Evolutionary conservation across 1,140 invertebrate species (phyloP).

Genomic region (Drosophila bipectinata): DNA sequence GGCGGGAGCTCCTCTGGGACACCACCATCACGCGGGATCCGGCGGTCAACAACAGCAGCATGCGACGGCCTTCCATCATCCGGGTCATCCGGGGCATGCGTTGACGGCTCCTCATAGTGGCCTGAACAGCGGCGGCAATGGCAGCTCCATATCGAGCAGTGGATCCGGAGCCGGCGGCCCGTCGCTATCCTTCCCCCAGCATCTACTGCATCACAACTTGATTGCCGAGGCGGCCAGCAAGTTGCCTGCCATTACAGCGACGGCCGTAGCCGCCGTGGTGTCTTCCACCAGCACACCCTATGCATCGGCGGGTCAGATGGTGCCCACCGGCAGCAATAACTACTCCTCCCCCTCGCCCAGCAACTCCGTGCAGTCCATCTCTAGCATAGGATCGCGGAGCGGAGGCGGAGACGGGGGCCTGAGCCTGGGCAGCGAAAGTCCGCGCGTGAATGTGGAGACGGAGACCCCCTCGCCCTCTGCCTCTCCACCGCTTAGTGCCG

Average conservation of each 20-base stretch:
- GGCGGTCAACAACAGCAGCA: slow-evolving; percentile 31
- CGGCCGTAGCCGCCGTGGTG: slow-evolving; percentile 68
- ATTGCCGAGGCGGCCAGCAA: slow-evolving; percentile 81
- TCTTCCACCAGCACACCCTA: slow-evolving; percentile 55
- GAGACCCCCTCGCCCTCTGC: slow-evolving; percentile 76
- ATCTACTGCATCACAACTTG: slow-evolving; percentile 84
- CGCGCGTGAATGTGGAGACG: slow-evolving; percentile 73
- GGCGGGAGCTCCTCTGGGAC: slow-evolving; percentile 9
- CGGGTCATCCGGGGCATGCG: slow-evolving; percentile 44
- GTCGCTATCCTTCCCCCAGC: slow-evolving; percentile 87
- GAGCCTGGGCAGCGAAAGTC: slow-evolving; percentile 72
- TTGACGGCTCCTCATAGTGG: slow-evolving; percentile 44
- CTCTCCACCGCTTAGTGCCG: slow-evolving; percentile 71
- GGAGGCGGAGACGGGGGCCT: slow-evolving; percentile 50
- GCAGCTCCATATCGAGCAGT: slow-evolving; percentile 33
- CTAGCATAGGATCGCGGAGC: slow-evolving; percentile 74
- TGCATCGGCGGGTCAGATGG: slow-evolving; percentile 18
- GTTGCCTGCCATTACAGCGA: slow-evolving; percentile 68
- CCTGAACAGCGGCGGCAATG: slow-evolving; percentile 56
- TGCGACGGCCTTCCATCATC: slow-evolving; percentile 66
- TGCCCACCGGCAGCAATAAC: slow-evolving; percentile 47
- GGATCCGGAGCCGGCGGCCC: not conserved
- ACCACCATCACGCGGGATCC: slow-evolving; percentile 15
- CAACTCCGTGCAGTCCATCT: slow-evolving; percentile 81
- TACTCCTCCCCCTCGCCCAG: slow-evolving; percentile 81